Percentiles rank a stretch among this genome's conserved stretches.
These are phyloP conservation scores for Podilymbus podiceps DNA, from an alignment of 2,113 vertebrate genomes.

Conservation along the genomic window DNA sequence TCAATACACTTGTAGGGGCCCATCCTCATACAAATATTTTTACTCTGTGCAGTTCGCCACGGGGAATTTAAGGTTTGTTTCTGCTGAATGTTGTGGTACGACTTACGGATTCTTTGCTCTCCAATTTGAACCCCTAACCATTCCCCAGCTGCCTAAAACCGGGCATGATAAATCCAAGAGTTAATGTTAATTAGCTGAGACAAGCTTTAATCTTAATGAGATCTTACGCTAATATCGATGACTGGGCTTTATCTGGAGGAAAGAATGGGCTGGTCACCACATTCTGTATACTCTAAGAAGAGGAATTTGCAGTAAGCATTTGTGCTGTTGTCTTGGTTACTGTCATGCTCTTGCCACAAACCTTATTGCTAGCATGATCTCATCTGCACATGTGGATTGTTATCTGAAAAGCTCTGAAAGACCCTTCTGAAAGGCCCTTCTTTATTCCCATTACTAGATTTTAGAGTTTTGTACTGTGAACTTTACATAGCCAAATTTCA, in stretches of 20 bases:
- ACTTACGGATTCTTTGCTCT: neutral
- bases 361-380: neutral
- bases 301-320: neutral
- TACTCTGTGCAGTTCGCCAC: neutral
- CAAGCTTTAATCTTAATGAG: neutral
- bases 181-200: conserved; percentile 2
- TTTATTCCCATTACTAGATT: neutral
- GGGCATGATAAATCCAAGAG: neutral
- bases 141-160: neutral
- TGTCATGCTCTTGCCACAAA: neutral
- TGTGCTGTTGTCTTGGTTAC: conserved; percentile 9
- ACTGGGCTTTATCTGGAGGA: neutral
- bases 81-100: neutral
- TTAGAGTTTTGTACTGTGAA: neutral
- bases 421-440: neutral
- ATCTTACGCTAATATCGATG: neutral
- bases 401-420: neutral
- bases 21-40: neutral
- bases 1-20: neutral
- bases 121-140: neutral
- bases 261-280: neutral
- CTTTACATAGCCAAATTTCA: neutral
- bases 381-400: neutral
- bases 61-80: neutral
- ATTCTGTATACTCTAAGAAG: neutral